Percentiles rank a stretch among this genome's conserved stretches.
These are phyloP conservation scores for Calameuta pallipes DNA, from an alignment of 2,888 invertebrate genomes.

Conservation along the genomic window DNA sequence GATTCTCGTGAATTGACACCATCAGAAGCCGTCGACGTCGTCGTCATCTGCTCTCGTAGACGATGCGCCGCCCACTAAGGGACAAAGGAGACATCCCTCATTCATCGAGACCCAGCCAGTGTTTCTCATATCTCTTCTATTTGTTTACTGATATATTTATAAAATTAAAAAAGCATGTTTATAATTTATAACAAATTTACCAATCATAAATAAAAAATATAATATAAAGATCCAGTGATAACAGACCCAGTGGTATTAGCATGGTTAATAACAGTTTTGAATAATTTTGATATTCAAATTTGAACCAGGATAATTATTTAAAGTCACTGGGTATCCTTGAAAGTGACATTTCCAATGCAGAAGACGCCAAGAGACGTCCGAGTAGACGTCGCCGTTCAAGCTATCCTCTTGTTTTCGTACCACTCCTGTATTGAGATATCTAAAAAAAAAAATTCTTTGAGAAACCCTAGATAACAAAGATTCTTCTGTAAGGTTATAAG, in stretches of 20 bases:
- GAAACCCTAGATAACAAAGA: background rate
- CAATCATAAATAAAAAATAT: no score
- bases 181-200: no score
- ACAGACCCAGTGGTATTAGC: no score
- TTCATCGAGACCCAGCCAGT: constrained; percentile 24
- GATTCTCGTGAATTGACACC: constrained; percentile 39
- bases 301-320: background rate
- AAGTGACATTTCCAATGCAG: constrained; percentile 25
- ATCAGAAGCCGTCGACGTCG: constrained; percentile 19
- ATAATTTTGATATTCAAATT: background rate
- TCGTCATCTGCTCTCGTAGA: constrained; percentile 34
- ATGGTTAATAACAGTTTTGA: no score
- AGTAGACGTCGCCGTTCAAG: constrained; percentile 48
- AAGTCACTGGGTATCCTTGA: constrained; percentile 13
- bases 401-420: constrained; percentile 52
- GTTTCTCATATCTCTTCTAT: constrained; percentile 21
- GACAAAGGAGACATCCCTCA: constrained; percentile 43
- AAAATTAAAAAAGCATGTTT: no score
- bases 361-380: constrained; percentile 42
- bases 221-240: no score
- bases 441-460: background rate
- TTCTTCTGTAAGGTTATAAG: background rate
- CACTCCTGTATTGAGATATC: constrained; percentile 51
- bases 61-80: constrained; percentile 42
- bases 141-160: no score